phyloP scores from a whole-genome alignment of 2,113 vertebrate species.

The Irena cyanogastra region DNA sequence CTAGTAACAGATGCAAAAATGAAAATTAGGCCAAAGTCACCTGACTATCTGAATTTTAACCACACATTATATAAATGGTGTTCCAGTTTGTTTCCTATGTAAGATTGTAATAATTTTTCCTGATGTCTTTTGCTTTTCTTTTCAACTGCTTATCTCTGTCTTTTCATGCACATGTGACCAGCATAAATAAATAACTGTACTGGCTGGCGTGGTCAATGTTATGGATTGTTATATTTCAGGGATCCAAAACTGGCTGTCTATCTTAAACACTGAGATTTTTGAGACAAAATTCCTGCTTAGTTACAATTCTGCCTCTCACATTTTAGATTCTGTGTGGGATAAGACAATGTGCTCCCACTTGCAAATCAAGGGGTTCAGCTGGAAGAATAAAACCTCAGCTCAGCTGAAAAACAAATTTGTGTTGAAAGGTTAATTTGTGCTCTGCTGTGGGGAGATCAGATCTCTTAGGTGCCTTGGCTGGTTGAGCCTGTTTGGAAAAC shows the following conservation, averaged over 20 bases:
- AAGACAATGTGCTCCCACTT: background rate
- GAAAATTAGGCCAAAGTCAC: background rate
- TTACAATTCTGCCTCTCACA: background rate
- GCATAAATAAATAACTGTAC: background rate
- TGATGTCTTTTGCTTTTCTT: background rate
- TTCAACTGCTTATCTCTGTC: background rate
- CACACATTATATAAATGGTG: background rate
- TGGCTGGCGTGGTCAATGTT: background rate
- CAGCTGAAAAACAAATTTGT: background rate
- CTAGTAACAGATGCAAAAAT: background rate
- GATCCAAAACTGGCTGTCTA: background rate
- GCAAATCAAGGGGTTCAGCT: background rate
- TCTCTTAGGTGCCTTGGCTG: background rate
- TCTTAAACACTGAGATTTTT: background rate
- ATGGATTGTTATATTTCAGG: background rate
- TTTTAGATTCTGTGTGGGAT: background rate
- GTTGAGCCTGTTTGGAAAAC: background rate
- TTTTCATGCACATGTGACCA: background rate
- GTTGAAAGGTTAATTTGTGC: background rate
- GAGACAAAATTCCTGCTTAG: background rate
- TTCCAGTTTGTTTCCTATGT: background rate
- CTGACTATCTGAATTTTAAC: background rate
- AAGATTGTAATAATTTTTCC: background rate
- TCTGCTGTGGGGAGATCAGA: background rate
- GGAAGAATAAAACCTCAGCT: background rate